Percentiles rank a stretch among this genome's conserved stretches.
Conservation (phyloP, 2,113 vertebrate species). For the Tylochromis polylepis region DNA sequence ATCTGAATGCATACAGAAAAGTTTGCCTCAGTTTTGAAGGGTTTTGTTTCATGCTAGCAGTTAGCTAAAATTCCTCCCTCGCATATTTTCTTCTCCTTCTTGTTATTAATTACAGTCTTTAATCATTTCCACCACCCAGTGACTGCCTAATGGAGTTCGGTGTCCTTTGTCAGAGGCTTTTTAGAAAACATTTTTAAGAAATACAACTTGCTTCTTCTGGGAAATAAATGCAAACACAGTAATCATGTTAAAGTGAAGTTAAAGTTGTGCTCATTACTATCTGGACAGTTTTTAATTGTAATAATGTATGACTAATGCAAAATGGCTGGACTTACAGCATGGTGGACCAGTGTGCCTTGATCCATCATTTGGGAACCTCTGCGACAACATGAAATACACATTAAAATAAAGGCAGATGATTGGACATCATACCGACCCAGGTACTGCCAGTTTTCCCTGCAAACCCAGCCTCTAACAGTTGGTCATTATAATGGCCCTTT, state of each 20-base stretch:
- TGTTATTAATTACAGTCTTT: not conserved
- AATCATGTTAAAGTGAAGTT: not conserved
- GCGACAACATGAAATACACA: not conserved
- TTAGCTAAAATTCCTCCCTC: not conserved
- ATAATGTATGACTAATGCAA: not conserved
- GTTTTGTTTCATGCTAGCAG: accelerated
- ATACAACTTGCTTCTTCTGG: not conserved
- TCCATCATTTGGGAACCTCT: not conserved
- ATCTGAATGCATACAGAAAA: not conserved
- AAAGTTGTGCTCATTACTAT: not conserved
- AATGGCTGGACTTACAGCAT: not conserved
- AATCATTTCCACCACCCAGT: not conserved
- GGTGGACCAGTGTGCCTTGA: not conserved
- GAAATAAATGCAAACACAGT: not conserved
- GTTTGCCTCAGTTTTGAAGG: not conserved
- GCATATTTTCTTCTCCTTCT: not conserved
- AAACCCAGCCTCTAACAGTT: not conserved
- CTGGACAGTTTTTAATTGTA: not conserved
- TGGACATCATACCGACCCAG: not conserved
- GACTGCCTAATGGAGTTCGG: not conserved
- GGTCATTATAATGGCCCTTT: not conserved
- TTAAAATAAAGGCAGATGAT: not conserved
- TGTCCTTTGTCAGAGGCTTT: not conserved
- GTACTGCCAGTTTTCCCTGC: not conserved
- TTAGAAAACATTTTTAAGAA: not conserved